phyloP scores from a whole-genome alignment of 2,797 vertebrate genomes.

The Neosalanx taihuensis region DNA sequence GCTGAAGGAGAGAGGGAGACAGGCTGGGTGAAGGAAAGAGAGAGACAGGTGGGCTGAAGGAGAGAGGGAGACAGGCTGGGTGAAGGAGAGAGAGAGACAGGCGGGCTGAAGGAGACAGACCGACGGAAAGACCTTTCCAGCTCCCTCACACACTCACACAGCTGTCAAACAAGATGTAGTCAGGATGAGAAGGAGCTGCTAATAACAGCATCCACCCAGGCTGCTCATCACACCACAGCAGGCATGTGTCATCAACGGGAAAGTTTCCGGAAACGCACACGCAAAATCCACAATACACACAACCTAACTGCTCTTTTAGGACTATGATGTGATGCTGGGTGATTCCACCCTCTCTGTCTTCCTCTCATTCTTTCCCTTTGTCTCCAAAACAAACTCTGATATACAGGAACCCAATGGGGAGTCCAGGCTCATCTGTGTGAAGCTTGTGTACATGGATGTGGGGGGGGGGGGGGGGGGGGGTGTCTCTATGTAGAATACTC shows the following conservation, averaged over 20 bases:
- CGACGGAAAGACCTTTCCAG: background rate
- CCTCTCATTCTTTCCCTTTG: too few species aligned
- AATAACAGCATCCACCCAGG: background rate
- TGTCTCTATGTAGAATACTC: background rate
- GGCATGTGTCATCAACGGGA: background rate
- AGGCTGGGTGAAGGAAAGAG: too few species aligned
- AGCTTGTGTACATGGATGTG: background rate
- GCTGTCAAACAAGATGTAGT: background rate
- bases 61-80: too few species aligned
- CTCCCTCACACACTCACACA: background rate
- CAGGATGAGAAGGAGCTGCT: conserved; percentile 10
- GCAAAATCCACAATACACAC: background rate
- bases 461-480: too few species aligned
- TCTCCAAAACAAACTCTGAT: background rate
- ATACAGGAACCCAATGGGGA: background rate
- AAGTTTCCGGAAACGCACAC: background rate
- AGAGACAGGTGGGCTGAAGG: too few species aligned
- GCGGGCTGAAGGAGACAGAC: too few species aligned
- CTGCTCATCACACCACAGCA: background rate
- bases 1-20: too few species aligned
- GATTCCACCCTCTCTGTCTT: too few species aligned
- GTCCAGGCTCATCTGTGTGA: background rate
- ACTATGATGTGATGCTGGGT: background rate
- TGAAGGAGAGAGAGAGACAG: too few species aligned
- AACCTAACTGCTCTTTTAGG: conserved; percentile 1